These are phyloP conservation scores for Ylistrum balloti DNA, from an alignment of 1,140 invertebrate genomes.

Conservation along the genomic window DNA sequence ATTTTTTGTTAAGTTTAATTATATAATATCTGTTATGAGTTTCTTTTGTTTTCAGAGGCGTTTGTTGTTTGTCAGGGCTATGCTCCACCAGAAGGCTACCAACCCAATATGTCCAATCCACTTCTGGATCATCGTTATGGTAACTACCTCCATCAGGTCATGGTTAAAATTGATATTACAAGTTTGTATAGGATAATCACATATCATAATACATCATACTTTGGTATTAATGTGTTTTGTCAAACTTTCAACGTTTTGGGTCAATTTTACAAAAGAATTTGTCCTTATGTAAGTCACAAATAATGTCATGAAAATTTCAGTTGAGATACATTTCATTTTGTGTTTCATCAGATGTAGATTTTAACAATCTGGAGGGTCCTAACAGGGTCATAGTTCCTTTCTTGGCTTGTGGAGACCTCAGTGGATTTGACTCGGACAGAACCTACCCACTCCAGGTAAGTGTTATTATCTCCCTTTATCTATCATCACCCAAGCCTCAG, in stretches of 20 bases:
- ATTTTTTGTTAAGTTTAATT: no score
- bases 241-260: no score
- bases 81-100: conserved; percentile 90
- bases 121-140: conserved; percentile 88
- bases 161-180: no score
- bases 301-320: no score
- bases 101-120: conserved; percentile 94
- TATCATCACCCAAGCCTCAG: no score
- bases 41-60: conserved; percentile 87
- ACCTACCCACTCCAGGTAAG: conserved; percentile 88
- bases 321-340: no score
- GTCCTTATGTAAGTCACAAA: no score
- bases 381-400: conserved; percentile 94
- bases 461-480: conserved; percentile 34
- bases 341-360: conserved; percentile 79
- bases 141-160: conserved; percentile 54
- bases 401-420: conserved; percentile 95
- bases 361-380: conserved; percentile 80
- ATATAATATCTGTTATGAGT: conserved; percentile 43
- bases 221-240: no score
- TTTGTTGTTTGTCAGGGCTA: conserved; percentile 97
- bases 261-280: no score
- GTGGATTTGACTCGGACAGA: conserved; percentile 93
- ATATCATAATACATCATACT: no score
- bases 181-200: no score